These are phyloP conservation scores for Oscheius sp. DNA, from an alignment of 2,888 invertebrate species.

Conservation along the genomic window DNA sequence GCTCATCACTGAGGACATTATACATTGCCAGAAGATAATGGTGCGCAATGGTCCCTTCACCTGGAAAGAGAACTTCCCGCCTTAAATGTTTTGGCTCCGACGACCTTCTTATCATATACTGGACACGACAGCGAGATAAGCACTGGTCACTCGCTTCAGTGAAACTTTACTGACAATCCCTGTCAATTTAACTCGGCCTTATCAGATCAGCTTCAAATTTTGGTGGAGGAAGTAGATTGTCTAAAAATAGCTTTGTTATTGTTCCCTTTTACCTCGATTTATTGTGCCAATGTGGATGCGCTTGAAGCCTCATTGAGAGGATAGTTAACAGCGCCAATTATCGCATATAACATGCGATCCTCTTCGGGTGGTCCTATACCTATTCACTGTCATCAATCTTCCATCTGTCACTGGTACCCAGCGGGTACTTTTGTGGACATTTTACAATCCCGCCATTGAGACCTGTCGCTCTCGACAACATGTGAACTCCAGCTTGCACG, in stretches of 20 bases:
- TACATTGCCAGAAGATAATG: conserved; percentile 23
- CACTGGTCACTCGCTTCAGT: conserved; percentile 26
- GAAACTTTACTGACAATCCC: conserved; percentile 24
- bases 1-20: conserved; percentile 26
- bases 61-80: neutral
- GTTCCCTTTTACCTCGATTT: neutral
- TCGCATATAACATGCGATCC: conserved; percentile 24
- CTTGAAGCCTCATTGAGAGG: neutral
- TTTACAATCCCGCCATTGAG: conserved; percentile 1
- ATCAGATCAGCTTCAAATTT: neutral
- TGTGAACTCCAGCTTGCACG: neutral
- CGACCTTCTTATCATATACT: conserved; percentile 25
- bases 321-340: conserved; percentile 26
- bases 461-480: neutral
- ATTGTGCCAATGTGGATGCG: conserved; percentile 19
- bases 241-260: neutral
- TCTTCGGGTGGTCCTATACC: neutral
- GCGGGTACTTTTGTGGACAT: conserved; percentile 12
- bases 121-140: conserved; percentile 18
- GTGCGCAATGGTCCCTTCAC: neutral
- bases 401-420: neutral
- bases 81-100: conserved; percentile 19
- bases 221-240: neutral
- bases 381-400: conserved; percentile 11
- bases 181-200: neutral